Conservation (phyloP, 2,113 vertebrate genomes). For the Nibea albiflora region DNA sequence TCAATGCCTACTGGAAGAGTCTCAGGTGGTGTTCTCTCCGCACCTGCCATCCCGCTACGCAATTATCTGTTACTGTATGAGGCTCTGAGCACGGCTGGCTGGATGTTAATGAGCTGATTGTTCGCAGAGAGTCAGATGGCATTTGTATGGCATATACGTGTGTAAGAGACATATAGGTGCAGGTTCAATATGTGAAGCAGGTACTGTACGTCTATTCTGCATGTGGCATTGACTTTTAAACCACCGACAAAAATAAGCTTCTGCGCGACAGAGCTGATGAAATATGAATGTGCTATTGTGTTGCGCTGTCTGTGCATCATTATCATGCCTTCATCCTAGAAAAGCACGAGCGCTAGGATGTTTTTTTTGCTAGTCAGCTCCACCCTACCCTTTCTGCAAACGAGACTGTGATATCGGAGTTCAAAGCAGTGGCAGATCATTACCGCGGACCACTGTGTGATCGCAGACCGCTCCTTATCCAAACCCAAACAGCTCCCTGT, state of each 20-base stretch:
- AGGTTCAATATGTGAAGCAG: slow-evolving; percentile 1
- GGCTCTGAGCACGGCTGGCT: slow-evolving; percentile 26
- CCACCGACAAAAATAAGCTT: background rate
- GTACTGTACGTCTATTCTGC: background rate
- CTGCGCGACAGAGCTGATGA: background rate
- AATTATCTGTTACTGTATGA: slow-evolving; percentile 31
- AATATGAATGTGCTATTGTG: slow-evolving; percentile 17
- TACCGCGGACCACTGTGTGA: slow-evolving; percentile 46
- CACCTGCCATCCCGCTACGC: slow-evolving; percentile 22
- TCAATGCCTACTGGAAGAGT: slow-evolving; percentile 30
- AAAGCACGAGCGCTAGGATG: slow-evolving; percentile 10
- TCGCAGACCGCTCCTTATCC: slow-evolving; percentile 46
- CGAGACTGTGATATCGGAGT: slow-evolving; percentile 46
- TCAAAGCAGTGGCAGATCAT: slow-evolving; percentile 62
- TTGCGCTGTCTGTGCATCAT: background rate
- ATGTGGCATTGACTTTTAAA: background rate
- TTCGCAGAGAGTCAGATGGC: slow-evolving; percentile 23
- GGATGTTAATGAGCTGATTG: slow-evolving; percentile 51
- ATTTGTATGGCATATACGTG: slow-evolving; percentile 3
- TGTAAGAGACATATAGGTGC: slow-evolving; percentile 16
- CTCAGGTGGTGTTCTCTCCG: slow-evolving; percentile 51
- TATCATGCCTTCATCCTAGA: slow-evolving; percentile 1
- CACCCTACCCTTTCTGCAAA: slow-evolving; percentile 38
- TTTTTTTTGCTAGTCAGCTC: slow-evolving; percentile 20
- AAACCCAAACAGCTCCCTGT: slow-evolving; percentile 4